phyloP scores from a whole-genome alignment of 2,113 vertebrate genomes.

The Callopanchax toddi region DNA sequence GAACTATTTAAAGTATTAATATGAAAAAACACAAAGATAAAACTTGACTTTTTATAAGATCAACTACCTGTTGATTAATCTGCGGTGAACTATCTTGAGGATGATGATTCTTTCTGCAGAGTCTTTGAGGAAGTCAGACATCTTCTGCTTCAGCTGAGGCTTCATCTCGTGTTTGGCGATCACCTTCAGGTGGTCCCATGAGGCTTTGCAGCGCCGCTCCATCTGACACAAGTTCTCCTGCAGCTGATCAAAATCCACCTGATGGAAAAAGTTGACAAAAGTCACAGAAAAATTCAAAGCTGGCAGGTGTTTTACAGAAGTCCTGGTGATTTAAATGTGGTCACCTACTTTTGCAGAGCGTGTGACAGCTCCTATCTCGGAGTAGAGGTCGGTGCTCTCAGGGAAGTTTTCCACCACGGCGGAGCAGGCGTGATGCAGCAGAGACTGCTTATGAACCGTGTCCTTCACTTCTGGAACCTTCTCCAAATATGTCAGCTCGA shows the following conservation, averaged over 20 bases:
- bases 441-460: slow-evolving; percentile 96
- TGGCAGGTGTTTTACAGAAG: no score
- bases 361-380: slow-evolving; percentile 93
- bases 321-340: no score
- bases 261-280: slow-evolving; percentile 3
- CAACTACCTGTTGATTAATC: slow-evolving; percentile 91
- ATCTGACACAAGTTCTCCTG: slow-evolving; percentile 95
- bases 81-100: slow-evolving; percentile 93
- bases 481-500: slow-evolving; percentile 96
- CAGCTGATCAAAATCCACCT: slow-evolving; percentile 98
- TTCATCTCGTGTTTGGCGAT: slow-evolving; percentile 98
- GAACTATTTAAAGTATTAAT: no score
- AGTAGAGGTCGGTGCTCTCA: slow-evolving; percentile 95
- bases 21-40: no score
- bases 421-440: slow-evolving; percentile 92
- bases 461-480: slow-evolving; percentile 99
- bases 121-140: slow-evolving; percentile 97
- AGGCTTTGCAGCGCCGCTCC: slow-evolving; percentile 96
- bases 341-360: slow-evolving; percentile 97
- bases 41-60: neutral
- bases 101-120: slow-evolving; percentile 96
- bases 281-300: neutral
- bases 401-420: slow-evolving; percentile 95
- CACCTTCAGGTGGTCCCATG: slow-evolving; percentile 97
- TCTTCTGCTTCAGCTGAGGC: slow-evolving; percentile 91